phyloP scores from a whole-genome alignment of 2,888 invertebrate genomes.

The Gastrophysa polygoni region DNA sequence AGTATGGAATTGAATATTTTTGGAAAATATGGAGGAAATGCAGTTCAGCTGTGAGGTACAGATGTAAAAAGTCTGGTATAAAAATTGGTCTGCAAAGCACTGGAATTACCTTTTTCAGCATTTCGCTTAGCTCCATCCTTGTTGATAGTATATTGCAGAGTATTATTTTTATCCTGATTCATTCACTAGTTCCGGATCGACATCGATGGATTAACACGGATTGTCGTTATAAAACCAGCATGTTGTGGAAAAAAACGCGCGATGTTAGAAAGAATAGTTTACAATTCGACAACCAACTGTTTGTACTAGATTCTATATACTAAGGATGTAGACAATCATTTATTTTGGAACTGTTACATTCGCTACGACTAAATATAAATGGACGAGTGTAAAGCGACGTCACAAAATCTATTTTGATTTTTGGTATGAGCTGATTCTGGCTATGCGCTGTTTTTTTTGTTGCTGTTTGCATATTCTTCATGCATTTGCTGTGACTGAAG shows the following conservation, averaged over 20 bases:
- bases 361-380: conserved; percentile 33
- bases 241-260: neutral
- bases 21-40: too few relatives aligned
- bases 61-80: neutral
- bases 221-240: neutral
- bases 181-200: neutral
- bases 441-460: neutral
- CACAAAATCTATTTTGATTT: conserved; percentile 41
- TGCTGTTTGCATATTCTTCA: neutral
- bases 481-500: too few relatives aligned
- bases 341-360: conserved; percentile 37
- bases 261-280: neutral
- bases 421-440: conserved; percentile 35
- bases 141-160: neutral
- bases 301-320: conserved; percentile 21
- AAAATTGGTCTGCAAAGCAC: conserved; percentile 18
- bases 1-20: too few relatives aligned
- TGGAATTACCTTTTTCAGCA: conserved; percentile 31
- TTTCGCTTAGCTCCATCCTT: conserved; percentile 38
- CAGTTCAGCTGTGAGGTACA: too few relatives aligned
- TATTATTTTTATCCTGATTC: too few relatives aligned
- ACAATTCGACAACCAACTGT: conserved; percentile 23
- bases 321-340: conserved; percentile 36
- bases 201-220: neutral
- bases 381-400: conserved; percentile 32